Percentiles rank a stretch among this genome's conserved stretches.
phyloP scores from a whole-genome alignment of 2,113 vertebrate species.

The Oncorhynchus gorbuscha region DNA sequence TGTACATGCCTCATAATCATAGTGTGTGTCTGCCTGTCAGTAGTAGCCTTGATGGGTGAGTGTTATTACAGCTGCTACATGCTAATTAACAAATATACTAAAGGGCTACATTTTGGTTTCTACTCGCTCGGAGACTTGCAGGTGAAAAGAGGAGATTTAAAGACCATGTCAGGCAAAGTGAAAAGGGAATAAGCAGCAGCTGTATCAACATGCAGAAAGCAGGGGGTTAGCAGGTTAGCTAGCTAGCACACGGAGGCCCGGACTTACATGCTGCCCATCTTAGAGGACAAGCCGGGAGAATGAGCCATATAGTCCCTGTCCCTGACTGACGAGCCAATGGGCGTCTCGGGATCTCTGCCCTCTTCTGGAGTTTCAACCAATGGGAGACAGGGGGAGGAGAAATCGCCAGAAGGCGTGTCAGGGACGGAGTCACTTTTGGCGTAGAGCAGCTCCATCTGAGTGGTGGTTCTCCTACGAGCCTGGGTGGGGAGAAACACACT shows the following conservation, averaged over 20 bases:
- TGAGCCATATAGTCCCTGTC: conserved; percentile 84
- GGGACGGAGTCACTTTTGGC: conserved; percentile 84
- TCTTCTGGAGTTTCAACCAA: conserved; percentile 78
- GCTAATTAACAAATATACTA: too few species aligned
- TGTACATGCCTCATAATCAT: too few species aligned
- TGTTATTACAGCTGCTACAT: too few species aligned
- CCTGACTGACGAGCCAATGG: conserved; percentile 78
- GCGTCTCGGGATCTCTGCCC: conserved; percentile 71
- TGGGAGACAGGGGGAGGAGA: conserved; percentile 70
- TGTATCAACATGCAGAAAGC: conserved; percentile 37
- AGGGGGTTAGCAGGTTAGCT: neutral
- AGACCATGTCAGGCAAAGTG: conserved; percentile 2
- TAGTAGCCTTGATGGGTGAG: too few species aligned
- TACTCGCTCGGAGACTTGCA: neutral
- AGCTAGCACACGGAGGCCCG: conserved; percentile 39
- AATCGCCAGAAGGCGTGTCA: conserved; percentile 74
- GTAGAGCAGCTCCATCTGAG: conserved; percentile 95
- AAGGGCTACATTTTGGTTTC: neutral
- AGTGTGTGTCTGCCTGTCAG: too few species aligned
- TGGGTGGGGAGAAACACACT: conserved; percentile 44
- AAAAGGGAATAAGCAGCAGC: conserved; percentile 29
- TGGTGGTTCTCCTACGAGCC: conserved; percentile 93
- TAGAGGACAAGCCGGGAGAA: conserved; percentile 86
- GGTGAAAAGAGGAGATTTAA: neutral
- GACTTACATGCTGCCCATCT: conserved; percentile 96